Evolutionary conservation across 2,113 vertebrate species (phyloP).

Genomic region (Pterocles burchelli): DNA sequence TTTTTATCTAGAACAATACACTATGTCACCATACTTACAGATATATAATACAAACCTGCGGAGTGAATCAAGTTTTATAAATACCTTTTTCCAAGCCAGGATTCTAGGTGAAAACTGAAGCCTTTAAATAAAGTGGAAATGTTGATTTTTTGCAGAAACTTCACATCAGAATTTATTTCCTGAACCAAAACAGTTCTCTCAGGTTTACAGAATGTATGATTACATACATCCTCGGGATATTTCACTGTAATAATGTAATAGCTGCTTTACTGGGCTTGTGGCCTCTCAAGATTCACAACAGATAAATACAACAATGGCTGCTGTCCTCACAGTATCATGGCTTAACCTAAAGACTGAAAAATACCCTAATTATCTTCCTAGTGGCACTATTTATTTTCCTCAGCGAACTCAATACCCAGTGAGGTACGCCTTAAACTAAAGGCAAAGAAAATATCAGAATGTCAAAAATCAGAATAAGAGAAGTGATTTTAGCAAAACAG

Average conservation of each 20-base stretch:
- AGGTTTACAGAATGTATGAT: neutral
- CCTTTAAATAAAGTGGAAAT: neutral
- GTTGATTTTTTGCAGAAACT: neutral
- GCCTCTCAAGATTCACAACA: neutral
- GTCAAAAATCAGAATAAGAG: neutral
- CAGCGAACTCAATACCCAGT: neutral
- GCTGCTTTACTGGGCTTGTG: neutral
- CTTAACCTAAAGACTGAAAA: neutral
- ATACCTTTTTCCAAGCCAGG: neutral
- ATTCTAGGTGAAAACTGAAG: neutral
- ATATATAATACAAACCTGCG: neutral
- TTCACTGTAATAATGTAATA: neutral
- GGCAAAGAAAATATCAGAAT: neutral
- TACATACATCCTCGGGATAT: neutral
- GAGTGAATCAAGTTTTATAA: constrained; percentile 5
- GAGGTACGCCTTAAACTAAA: neutral
- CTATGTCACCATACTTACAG: neutral
- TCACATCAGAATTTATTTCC: neutral
- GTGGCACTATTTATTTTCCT: neutral
- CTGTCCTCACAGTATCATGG: neutral
- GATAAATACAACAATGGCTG: neutral
- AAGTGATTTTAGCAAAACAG: neutral
- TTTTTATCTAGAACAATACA: constrained; percentile 24
- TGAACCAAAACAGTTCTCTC: neutral
- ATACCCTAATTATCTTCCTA: neutral